phyloP scores from a whole-genome alignment of 2,888 invertebrate species.

The Phyllotreta cruciferae region DNA sequence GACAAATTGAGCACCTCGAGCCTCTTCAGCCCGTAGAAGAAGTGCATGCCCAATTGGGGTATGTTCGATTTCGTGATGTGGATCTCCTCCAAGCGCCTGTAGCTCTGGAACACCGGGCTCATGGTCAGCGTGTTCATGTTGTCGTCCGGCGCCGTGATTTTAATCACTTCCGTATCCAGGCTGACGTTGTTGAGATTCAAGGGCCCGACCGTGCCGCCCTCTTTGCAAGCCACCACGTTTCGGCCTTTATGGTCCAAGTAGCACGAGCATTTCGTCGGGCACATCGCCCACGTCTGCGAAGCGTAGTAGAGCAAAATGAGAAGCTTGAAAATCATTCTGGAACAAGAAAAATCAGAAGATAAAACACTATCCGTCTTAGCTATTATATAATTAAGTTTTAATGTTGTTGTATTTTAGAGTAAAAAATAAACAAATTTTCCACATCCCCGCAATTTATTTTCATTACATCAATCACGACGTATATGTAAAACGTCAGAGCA shows the following conservation, averaged over 20 bases:
- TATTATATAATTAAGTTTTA: not conserved
- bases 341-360: slow-evolving; percentile 41
- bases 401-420: not conserved
- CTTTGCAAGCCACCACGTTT: slow-evolving; percentile 65
- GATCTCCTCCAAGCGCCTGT: slow-evolving; percentile 70
- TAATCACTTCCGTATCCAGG: slow-evolving; percentile 66
- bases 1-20: slow-evolving; percentile 72
- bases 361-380: not conserved
- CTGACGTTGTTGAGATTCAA: slow-evolving; percentile 70
- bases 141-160: slow-evolving; percentile 71
- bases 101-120: slow-evolving; percentile 71
- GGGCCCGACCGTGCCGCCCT: slow-evolving; percentile 68
- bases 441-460: slow-evolving; percentile 28
- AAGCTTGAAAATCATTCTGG: slow-evolving; percentile 44
- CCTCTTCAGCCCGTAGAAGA: slow-evolving; percentile 75
- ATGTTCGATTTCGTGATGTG: slow-evolving; percentile 80
- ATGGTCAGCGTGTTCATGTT: slow-evolving; percentile 71
- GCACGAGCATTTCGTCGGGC: slow-evolving; percentile 72
- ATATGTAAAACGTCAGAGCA: slow-evolving; percentile 26
- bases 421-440: not conserved
- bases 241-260: slow-evolving; percentile 66
- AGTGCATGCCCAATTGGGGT: slow-evolving; percentile 79
- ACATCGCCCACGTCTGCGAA: slow-evolving; percentile 51
- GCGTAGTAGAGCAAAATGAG: slow-evolving; percentile 36
- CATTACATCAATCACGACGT: slow-evolving; percentile 35